These are phyloP conservation scores for Phymatocera aterrima DNA, from an alignment of 2,888 invertebrate genomes.

Conservation along the genomic window DNA sequence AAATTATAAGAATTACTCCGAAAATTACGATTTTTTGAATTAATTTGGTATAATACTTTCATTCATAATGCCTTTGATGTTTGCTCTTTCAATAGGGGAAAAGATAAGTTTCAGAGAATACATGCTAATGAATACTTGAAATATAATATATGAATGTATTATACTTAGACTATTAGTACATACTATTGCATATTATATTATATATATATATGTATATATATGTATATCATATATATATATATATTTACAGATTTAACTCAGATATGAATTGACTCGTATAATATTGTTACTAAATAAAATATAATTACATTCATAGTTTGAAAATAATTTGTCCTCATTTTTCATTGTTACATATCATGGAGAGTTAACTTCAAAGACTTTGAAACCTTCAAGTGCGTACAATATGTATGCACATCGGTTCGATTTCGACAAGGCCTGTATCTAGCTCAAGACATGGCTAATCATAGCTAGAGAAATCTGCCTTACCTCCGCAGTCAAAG, in stretches of 20 bases:
- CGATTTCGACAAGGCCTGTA: background rate
- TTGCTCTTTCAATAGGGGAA: background rate
- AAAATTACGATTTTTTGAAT: background rate
- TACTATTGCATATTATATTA: background rate
- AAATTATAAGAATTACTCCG: background rate
- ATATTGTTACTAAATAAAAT: constrained; percentile 67
- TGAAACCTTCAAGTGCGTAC: background rate
- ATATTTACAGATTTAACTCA: constrained; percentile 37
- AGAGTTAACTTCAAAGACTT: background rate
- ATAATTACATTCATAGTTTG: constrained; percentile 61
- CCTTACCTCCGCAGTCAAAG: background rate
- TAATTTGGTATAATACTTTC: background rate
- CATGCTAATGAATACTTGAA: constrained; percentile 24
- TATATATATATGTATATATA: constrained; percentile 2
- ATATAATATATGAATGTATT: background rate
- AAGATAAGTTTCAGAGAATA: constrained; percentile 25
- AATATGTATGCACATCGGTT: background rate
- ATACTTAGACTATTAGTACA: constrained; percentile 9
- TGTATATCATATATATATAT: constrained; percentile 27
- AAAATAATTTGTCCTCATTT: background rate
- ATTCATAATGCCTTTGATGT: constrained; percentile 24
- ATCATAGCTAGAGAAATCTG: background rate
- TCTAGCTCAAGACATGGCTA: background rate
- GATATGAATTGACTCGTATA: constrained; percentile 56
- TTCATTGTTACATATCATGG: background rate